These are phyloP conservation scores for Dipus sagitta DNA, from an alignment of 2,797 vertebrate species.

Conservation along the genomic window DNA sequence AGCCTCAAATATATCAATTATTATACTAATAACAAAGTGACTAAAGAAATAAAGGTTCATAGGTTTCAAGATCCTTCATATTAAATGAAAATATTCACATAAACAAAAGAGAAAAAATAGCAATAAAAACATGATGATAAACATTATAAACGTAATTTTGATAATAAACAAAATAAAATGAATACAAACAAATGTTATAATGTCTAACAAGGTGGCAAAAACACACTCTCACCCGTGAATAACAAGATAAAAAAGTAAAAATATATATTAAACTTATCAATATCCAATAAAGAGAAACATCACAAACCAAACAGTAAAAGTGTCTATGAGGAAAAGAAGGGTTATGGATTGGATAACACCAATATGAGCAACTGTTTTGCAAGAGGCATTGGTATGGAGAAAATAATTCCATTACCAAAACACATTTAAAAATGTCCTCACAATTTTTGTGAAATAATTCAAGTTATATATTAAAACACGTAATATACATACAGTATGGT, in stretches of 20 bases:
- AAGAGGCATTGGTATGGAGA: neutral
- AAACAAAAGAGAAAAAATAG: neutral
- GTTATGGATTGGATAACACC: neutral
- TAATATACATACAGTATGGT: neutral
- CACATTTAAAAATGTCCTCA: neutral
- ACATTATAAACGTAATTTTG: neutral
- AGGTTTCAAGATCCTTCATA: too few species aligned
- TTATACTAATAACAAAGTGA: neutral
- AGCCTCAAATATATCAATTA: neutral
- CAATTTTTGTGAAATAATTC: neutral
- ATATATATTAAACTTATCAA: neutral
- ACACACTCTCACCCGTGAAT: neutral
- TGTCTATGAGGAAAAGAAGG: neutral
- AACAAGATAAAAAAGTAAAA: neutral
- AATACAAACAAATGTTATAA: neutral
- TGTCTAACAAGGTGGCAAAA: neutral
- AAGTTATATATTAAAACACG: neutral
- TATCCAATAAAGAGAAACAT: neutral
- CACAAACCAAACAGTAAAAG: neutral
- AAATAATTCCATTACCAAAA: slow-evolving; percentile 1
- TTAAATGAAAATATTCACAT: neutral
- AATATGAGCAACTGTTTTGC: neutral
- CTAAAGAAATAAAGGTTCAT: neutral
- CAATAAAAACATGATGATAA: neutral
- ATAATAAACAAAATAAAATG: neutral